Percentiles rank a stretch among this genome's conserved stretches.
Conservation (phyloP, 1,140 invertebrate genomes). For the Pseudomyrmex flavicornis region DNA sequence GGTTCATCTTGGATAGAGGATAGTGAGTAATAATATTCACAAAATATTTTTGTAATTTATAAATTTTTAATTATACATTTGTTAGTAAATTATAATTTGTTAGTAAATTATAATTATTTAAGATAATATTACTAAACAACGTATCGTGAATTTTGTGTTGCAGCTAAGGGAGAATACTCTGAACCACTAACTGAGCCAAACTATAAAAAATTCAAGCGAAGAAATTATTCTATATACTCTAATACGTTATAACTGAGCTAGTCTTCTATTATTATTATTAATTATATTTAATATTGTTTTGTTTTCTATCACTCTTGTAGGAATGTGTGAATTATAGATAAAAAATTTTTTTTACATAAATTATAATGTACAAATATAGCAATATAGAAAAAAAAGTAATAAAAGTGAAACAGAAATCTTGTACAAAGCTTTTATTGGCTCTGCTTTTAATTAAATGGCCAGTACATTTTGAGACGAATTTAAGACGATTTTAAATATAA, state of each 20-base stretch:
- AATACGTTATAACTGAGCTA: constrained; percentile 62
- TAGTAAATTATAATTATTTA: background rate
- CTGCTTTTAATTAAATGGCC: too few relatives aligned
- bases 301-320: background rate
- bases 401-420: too few relatives aligned
- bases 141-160: constrained; percentile 51
- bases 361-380: too few relatives aligned
- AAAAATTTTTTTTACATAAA: too few relatives aligned
- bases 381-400: too few relatives aligned
- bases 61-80: background rate
- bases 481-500: too few relatives aligned
- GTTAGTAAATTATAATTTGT: constrained; percentile 23
- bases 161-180: constrained; percentile 51
- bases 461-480: too few relatives aligned
- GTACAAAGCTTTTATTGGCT: too few relatives aligned
- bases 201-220: constrained; percentile 81
- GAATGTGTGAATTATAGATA: too few relatives aligned
- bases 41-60: background rate
- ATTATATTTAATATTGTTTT: constrained; percentile 1
- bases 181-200: constrained; percentile 66
- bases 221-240: constrained; percentile 80
- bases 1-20: constrained; percentile 43
- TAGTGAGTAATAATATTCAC: constrained; percentile 42
- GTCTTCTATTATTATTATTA: background rate
- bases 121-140: constrained; percentile 12